Evolutionary conservation across 2,888 invertebrate species (phyloP).

Genomic region (Tenthredo distinguenda): DNA sequence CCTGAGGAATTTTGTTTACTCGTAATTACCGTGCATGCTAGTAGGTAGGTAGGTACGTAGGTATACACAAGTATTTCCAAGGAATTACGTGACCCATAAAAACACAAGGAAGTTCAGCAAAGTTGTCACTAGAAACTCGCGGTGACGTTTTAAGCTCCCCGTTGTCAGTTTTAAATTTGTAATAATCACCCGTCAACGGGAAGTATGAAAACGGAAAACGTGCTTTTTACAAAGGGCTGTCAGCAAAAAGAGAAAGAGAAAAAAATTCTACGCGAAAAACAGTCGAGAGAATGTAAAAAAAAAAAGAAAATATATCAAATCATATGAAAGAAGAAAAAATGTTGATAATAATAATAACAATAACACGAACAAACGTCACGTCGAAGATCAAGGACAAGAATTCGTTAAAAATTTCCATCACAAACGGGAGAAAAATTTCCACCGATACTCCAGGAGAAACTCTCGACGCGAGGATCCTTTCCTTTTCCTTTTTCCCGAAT

Average conservation of each 20-base stretch:
- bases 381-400: not conserved
- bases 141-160: not conserved
- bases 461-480: not conserved
- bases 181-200: conserved; percentile 23
- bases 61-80: conserved; percentile 21
- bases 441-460: not conserved
- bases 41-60: not conserved
- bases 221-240: not conserved
- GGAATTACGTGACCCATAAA: conserved; percentile 21
- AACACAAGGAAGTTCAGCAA: conserved; percentile 11
- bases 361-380: not conserved
- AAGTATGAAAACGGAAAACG: not conserved
- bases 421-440: not conserved
- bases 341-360: not conserved
- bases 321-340: not conserved
- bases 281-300: not conserved
- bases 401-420: not conserved
- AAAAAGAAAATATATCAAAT: not conserved
- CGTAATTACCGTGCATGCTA: not conserved
- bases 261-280: not conserved
- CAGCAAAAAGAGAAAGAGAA: not conserved
- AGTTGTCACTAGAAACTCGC: conserved; percentile 9
- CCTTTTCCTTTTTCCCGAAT: not conserved
- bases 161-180: not conserved
- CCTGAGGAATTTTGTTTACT: conserved; percentile 23